These are phyloP conservation scores for Thalassarche chlororhynchos DNA, from an alignment of 2,113 vertebrate species.

Conservation along the genomic window DNA sequence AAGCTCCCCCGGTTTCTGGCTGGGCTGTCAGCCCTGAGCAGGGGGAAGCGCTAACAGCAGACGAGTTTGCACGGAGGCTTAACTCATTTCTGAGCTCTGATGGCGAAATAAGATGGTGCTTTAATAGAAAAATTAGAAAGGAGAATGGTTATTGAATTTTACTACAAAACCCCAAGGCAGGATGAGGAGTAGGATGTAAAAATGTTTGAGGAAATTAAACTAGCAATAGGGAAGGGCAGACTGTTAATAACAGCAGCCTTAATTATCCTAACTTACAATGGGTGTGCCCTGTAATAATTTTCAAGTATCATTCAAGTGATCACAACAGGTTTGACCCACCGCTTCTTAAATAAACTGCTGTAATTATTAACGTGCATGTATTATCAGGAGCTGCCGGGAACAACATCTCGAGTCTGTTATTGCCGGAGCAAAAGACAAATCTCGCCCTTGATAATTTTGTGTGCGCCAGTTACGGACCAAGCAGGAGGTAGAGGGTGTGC, in stretches of 20 bases:
- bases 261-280: slow-evolving; percentile 66
- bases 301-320: slow-evolving; percentile 53
- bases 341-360: slow-evolving; percentile 22
- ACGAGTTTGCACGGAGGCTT: accelerated
- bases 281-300: slow-evolving; percentile 38
- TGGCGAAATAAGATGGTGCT: neutral
- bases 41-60: neutral
- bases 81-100: neutral
- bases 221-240: slow-evolving; percentile 45
- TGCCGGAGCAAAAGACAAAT: neutral
- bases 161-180: slow-evolving; percentile 51
- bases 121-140: slow-evolving; percentile 50
- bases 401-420: neutral
- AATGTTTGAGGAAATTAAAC: slow-evolving; percentile 65
- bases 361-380: neutral
- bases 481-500: neutral
- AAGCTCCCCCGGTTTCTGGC: neutral
- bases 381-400: slow-evolving; percentile 4
- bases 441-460: neutral
- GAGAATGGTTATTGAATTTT: slow-evolving; percentile 64
- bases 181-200: slow-evolving; percentile 36
- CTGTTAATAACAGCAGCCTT: slow-evolving; percentile 60
- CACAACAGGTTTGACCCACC: slow-evolving; percentile 62
- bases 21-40: neutral
- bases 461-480: accelerated